Conservation (phyloP, 2,888 invertebrate species). For the Catonia carolina region DNA sequence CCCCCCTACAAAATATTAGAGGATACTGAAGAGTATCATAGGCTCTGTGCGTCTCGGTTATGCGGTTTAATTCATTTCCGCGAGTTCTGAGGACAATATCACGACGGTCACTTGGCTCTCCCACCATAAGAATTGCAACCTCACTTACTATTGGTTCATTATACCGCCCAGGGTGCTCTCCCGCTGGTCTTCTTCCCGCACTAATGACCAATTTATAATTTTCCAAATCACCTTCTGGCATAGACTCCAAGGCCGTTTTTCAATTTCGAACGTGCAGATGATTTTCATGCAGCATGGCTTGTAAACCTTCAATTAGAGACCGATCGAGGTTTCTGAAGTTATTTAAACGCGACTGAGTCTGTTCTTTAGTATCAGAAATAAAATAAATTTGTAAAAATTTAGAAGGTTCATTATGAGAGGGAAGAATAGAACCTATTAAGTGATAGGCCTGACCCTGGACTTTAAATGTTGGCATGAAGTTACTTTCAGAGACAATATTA, state of each 20-base stretch:
- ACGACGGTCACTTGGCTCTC: slow-evolving; percentile 16
- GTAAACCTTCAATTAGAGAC: slow-evolving; percentile 16
- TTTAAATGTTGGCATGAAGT: slow-evolving; percentile 29
- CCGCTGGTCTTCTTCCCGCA: background rate
- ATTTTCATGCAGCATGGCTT: slow-evolving; percentile 20
- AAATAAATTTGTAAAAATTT: slow-evolving; percentile 34
- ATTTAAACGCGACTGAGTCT: slow-evolving; percentile 16
- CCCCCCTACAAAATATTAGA: slow-evolving; percentile 36
- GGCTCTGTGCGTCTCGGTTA: slow-evolving; percentile 29
- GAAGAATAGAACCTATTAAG: slow-evolving; percentile 26
- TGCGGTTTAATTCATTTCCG: background rate
- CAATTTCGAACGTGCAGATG: slow-evolving; percentile 19
- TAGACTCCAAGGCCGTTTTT: slow-evolving; percentile 22
- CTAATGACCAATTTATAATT: background rate
- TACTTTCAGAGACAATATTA: background rate
- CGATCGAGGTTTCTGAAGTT: background rate
- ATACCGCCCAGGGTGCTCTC: slow-evolving; percentile 4
- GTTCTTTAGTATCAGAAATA: slow-evolving; percentile 18
- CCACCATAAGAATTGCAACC: slow-evolving; percentile 17
- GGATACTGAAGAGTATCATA: slow-evolving; percentile 42
- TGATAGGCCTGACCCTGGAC: slow-evolving; percentile 32
- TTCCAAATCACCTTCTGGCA: slow-evolving; percentile 6
- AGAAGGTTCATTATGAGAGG: slow-evolving; percentile 16
- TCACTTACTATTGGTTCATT: slow-evolving; percentile 18
- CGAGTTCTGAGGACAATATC: background rate